Evolutionary conservation across 2,888 invertebrate genomes (phyloP).

Genomic region (Brachynemurus nebulosus): DNA sequence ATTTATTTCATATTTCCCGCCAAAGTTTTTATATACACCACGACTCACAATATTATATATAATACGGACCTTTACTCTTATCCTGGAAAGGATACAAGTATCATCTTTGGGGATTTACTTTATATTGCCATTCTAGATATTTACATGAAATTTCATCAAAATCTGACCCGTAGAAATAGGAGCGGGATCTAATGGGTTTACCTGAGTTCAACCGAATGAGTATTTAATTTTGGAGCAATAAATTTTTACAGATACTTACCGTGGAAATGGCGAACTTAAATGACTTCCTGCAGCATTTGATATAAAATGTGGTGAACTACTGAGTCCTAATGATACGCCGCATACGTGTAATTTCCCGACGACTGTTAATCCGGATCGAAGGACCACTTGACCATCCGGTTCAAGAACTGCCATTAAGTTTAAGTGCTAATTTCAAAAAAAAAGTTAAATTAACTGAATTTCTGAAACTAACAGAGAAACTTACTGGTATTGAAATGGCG

Average conservation of each 20-base stretch:
- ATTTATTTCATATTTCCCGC: no score
- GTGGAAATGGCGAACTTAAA: slow-evolving; percentile 40
- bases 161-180: no score
- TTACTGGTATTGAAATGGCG: slow-evolving; percentile 62
- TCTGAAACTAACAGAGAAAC: slow-evolving; percentile 15
- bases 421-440: slow-evolving; percentile 35
- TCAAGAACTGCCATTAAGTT: slow-evolving; percentile 78
- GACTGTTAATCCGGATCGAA: slow-evolving; percentile 70
- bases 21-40: no score
- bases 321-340: slow-evolving; percentile 46
- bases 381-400: slow-evolving; percentile 56
- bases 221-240: neutral
- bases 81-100: no score
- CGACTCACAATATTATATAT: no score
- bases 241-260: slow-evolving; percentile 23
- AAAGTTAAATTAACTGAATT: neutral
- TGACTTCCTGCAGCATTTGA: slow-evolving; percentile 28
- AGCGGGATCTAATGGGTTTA: no score
- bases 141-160: no score
- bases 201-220: no score
- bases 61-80: no score
- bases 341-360: slow-evolving; percentile 76
- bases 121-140: no score
- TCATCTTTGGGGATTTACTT: no score
- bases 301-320: slow-evolving; percentile 35